Base-by-base conservation (phyloP, 2,888 invertebrate genomes). In the Volucella inanis region DNA sequence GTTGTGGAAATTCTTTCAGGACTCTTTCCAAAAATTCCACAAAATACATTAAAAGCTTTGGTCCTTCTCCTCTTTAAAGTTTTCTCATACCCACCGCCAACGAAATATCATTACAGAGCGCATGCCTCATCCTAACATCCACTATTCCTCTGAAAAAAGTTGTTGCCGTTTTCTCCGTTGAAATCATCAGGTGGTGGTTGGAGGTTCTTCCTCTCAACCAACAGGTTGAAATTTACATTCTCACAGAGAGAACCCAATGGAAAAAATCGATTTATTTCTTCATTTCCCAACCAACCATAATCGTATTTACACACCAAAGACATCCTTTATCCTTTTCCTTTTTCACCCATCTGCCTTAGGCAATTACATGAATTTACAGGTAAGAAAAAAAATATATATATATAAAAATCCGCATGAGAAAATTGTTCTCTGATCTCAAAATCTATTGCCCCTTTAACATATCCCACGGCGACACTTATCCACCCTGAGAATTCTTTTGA, bases 111-210 rank as follows among this genome's bases (percentile, higher is more conserved):
- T 22, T 22, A 3, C 3, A 4, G 22, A 22, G 47, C 31, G 54
- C 41, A 45, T 70, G 68, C 52, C 57, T 15, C 18, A 31, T 22
- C 12, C 43, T 15, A 43, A 10, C 11, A 3, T 1, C 10, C 39
- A 9, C 50, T 1, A 22, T 15, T 12, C 15, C 11, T 11, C 10
- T n/a, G 11, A 8, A 10, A 15, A 38, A 57, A 76, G 54, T 45
- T 41, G 54, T 15, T 54, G 22, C 22, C 38, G 2, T n/a, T 59
- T 47, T n/a, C 52, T 38, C 22, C 38, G 38, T 59, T 39, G 67
- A 72, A 75, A 68, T 81, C 85, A 85, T 85, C 85, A 85, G 85
- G 85, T 85, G 85, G 85, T 72, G 62, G 49, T 31, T 68, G 68
- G 57, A 54, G 70, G 54, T 41, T 15, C 67, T 80, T 68, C 57